Percentiles rank a stretch among this genome's conserved stretches.
These are phyloP conservation scores for Polypterus bichir DNA, from an alignment of 2,113 vertebrate genomes.

Conservation along the genomic window DNA sequence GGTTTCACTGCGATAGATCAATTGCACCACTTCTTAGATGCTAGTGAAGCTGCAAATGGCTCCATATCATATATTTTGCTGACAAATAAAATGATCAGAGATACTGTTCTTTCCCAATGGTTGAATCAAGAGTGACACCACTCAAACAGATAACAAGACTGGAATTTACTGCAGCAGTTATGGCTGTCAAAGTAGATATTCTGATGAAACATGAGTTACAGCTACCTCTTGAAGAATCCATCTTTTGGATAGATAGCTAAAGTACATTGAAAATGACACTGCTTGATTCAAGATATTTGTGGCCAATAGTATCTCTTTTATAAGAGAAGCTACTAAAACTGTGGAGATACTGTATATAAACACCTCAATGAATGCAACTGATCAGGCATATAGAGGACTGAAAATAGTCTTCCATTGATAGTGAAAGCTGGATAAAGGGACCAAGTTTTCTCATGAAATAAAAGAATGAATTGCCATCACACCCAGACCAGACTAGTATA, in stretches of 20 bases:
- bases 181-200: constrained; percentile 20
- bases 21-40: constrained; percentile 15
- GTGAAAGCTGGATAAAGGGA: constrained; percentile 12
- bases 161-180: constrained; percentile 18
- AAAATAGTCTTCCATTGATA: constrained; percentile 7
- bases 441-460: constrained; percentile 6
- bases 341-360: constrained; percentile 13
- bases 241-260: constrained; percentile 17
- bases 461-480: not conserved
- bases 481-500: not conserved
- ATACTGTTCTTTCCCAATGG: constrained; percentile 14
- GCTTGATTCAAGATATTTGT: constrained; percentile 14
- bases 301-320: constrained; percentile 4
- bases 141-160: constrained; percentile 7
- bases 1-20: constrained; percentile 1
- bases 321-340: constrained; percentile 5
- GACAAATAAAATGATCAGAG: not conserved
- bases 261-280: constrained; percentile 12
- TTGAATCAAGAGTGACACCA: constrained; percentile 15
- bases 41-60: constrained; percentile 13
- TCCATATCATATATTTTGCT: constrained; percentile 11
- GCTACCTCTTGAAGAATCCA: constrained; percentile 8
- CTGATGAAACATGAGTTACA: constrained; percentile 21
- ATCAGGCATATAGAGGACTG: constrained; percentile 13
- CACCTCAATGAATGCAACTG: constrained; percentile 11